Evolutionary conservation across 2,888 invertebrate species (phyloP).

Genomic region (Callinectes sapidus): DNA sequence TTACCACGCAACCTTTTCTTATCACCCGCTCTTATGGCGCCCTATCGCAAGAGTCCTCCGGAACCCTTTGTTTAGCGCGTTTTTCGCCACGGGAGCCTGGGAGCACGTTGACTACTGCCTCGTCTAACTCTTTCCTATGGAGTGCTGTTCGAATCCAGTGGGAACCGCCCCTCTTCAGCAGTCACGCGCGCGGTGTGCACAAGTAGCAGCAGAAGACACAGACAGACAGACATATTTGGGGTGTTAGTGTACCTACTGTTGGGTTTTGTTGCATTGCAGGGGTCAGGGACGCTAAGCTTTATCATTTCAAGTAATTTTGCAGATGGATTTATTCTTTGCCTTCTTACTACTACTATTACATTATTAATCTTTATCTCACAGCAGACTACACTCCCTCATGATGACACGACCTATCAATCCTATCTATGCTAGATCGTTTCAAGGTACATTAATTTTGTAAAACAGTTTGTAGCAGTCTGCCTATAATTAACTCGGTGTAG

Average conservation of each 20-base stretch:
- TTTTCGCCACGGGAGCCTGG: constrained; percentile 65
- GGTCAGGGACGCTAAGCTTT: too few species aligned
- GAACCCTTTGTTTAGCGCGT: constrained; percentile 70
- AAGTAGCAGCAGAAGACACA: background rate
- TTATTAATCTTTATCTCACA: background rate
- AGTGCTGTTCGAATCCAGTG: background rate
- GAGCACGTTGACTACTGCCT: constrained; percentile 48
- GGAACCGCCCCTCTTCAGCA: background rate
- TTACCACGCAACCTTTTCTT: background rate
- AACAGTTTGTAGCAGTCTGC: too few species aligned
- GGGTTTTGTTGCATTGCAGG: too few species aligned
- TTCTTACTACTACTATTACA: background rate
- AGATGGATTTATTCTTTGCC: background rate
- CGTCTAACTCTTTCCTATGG: constrained; percentile 1
- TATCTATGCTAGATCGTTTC: too few species aligned
- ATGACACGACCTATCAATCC: too few species aligned
- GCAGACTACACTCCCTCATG: background rate
- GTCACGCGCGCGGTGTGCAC: background rate
- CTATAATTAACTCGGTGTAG: too few species aligned
- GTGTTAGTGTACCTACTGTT: too few species aligned
- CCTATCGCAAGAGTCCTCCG: constrained; percentile 60
- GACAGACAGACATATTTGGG: background rate
- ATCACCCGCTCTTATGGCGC: constrained; percentile 50
- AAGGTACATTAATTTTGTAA: too few species aligned
- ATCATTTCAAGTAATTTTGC: background rate